Evolutionary conservation across 2,888 invertebrate genomes (phyloP), one percentile per base, ranked within the genome.

Genomic region (Xanthia togata): DNA sequence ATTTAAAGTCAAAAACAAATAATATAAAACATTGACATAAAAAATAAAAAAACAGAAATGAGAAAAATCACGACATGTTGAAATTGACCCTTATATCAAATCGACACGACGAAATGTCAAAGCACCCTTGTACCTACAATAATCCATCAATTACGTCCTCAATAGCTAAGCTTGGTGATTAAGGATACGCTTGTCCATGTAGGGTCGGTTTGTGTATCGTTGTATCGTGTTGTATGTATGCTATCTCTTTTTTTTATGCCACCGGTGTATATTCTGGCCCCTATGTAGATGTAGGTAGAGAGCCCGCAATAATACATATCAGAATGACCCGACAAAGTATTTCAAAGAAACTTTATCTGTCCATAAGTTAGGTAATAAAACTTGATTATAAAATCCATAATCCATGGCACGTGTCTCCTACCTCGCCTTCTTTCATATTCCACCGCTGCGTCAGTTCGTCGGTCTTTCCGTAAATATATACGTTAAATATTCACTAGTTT

Each of bases 401-500:
- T 47, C 78, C 50, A 23, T 26, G 14, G 1, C 47, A 62, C 60
- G 65, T 79, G 23, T 50, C n/a, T 17, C 26, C 31, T 31, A 2
- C 31, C 26, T 35, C 20, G n/a, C 44, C 68, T 59, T 85, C 65
- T 64, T 59, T 47, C 44, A 69, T 72, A 82, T 65, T 64, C 62
- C 63, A 57, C 60, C 62, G 35, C 23, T 31, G 31, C n/a, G 81
- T 70, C 65, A 73, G 65, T 59, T 69, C 73, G 70, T 71, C 83
- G 60, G 68, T 83, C 69, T 73, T 65, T 71, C 63, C 50, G 62
- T 83, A 86, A 84, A 85, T 73, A 86, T 77, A 73, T 59, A 26
- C 64, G 53, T 83, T 68, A 86, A 86, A 88, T 78, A 85, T 86
- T 86, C 78, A 82, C 70, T 17, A 86, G 73, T 78, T 83, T 73